phyloP scores from a whole-genome alignment of 2,797 vertebrate genomes.

The Cyclura pinguis region DNA sequence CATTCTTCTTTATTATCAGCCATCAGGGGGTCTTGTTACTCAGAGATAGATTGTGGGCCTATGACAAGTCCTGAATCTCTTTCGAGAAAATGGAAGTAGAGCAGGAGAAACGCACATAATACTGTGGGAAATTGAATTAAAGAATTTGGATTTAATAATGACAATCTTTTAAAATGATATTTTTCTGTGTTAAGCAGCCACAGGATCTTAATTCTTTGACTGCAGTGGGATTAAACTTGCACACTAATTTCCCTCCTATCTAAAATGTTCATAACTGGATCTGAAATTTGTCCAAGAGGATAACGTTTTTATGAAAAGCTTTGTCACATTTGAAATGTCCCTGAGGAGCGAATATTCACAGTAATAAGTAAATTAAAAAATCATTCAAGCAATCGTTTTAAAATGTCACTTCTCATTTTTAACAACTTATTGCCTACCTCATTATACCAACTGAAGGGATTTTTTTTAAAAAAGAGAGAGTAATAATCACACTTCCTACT shows the following conservation, averaged over 20 bases:
- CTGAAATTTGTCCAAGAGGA: neutral
- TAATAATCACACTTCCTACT: constrained; percentile 55
- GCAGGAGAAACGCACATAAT: neutral
- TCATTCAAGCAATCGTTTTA: constrained; percentile 59
- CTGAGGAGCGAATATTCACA: constrained; percentile 60
- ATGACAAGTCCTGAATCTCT: neutral
- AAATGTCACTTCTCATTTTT: constrained; percentile 66
- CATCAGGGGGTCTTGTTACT: neutral
- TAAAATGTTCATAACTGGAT: constrained; percentile 16
- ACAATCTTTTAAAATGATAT: neutral
- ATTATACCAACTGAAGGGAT: constrained; percentile 69
- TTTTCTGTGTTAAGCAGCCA: constrained; percentile 1
- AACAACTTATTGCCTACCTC: constrained; percentile 65
- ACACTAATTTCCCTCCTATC: neutral
- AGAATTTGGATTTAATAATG: neutral
- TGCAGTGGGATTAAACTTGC: neutral
- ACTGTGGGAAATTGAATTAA: neutral
- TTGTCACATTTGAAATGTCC: constrained; percentile 55
- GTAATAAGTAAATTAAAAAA: constrained; percentile 60
- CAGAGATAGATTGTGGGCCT: neutral
- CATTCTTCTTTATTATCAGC: neutral
- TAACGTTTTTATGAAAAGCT: constrained; percentile 40
- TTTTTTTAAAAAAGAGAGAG: constrained; percentile 40
- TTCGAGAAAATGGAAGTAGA: neutral
- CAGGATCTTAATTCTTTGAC: neutral